These are phyloP conservation scores for Gryllus bimaculatus DNA, from an alignment of 1,140 invertebrate genomes.

Conservation along the genomic window DNA sequence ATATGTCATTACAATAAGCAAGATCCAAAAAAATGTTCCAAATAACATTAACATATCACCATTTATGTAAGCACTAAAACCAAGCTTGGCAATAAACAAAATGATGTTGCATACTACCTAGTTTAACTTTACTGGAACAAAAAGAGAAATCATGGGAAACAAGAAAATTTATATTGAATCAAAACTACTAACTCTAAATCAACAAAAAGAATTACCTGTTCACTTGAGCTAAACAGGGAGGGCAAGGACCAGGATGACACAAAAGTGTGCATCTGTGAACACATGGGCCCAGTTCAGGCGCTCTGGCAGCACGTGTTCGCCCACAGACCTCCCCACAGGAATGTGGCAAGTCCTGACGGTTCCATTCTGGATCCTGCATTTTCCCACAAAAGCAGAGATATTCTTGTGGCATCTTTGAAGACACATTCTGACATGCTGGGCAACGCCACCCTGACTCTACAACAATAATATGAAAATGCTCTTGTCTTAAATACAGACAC, in stretches of 20 bases:
- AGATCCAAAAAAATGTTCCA: too few species aligned
- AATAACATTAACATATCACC: too few species aligned
- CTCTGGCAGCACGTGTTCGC: slow-evolving; percentile 40
- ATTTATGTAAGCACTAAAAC: too few species aligned
- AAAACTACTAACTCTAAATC: too few species aligned
- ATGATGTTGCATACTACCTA: too few species aligned
- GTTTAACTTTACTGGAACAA: too few species aligned
- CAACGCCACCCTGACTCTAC: slow-evolving; percentile 77
- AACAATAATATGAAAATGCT: too few species aligned
- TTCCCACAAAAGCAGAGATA: slow-evolving; percentile 84
- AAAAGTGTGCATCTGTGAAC: slow-evolving; percentile 74
- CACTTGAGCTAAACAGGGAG: slow-evolving; percentile 59
- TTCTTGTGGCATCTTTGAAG: slow-evolving; percentile 51
- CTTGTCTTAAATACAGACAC: too few species aligned
- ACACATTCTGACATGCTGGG: slow-evolving; percentile 77
- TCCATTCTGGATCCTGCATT: slow-evolving; percentile 55
- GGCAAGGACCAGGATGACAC: slow-evolving; percentile 87
- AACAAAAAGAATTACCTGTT: slow-evolving; percentile 28
- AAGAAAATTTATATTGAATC: too few species aligned
- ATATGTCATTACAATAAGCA: too few species aligned
- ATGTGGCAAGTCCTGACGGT: slow-evolving; percentile 68
- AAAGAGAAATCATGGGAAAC: too few species aligned
- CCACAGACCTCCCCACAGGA: slow-evolving; percentile 81
- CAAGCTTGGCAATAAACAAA: too few species aligned
- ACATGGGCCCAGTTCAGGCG: slow-evolving; percentile 40